Evolutionary conservation across 2,888 invertebrate species (phyloP).

Genomic region (Flexamia atlantica): DNA sequence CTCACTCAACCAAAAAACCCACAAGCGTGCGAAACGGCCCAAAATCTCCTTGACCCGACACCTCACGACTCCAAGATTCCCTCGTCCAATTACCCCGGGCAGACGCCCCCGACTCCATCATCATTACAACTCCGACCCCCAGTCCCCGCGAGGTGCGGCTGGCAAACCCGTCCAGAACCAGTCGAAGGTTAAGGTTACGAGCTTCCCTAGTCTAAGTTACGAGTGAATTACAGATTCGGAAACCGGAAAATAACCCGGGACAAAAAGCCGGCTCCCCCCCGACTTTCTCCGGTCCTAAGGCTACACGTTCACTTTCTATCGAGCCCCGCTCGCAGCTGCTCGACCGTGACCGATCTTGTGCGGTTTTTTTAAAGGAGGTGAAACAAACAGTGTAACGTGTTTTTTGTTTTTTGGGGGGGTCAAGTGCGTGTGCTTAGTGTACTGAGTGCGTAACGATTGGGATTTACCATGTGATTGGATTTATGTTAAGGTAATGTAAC

Average conservation of each 20-base stretch:
- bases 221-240: conserved; percentile 53
- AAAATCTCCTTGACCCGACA: no score
- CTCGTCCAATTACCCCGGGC: no score
- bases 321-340: not conserved
- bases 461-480: conserved; percentile 14
- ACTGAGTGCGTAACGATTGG: not conserved
- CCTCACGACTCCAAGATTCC: no score
- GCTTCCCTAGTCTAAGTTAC: no score
- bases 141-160: not conserved
- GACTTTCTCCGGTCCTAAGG: conserved; percentile 43
- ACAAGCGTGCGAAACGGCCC: no score
- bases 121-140: no score
- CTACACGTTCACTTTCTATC: conserved; percentile 43
- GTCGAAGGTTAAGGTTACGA: conserved; percentile 52
- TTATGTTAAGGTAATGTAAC: not conserved
- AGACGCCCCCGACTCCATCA: no score
- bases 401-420: not conserved
- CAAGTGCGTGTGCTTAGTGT: not conserved
- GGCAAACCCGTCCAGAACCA: not conserved
- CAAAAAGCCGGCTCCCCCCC: conserved; percentile 26
- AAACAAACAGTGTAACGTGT: not conserved
- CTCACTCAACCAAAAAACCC: no score
- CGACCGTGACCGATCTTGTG: not conserved
- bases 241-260: conserved; percentile 38
- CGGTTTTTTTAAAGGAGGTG: not conserved